Conservation (phyloP, 1,140 invertebrate species). For the Leptinotarsa undecemlineata region DNA sequence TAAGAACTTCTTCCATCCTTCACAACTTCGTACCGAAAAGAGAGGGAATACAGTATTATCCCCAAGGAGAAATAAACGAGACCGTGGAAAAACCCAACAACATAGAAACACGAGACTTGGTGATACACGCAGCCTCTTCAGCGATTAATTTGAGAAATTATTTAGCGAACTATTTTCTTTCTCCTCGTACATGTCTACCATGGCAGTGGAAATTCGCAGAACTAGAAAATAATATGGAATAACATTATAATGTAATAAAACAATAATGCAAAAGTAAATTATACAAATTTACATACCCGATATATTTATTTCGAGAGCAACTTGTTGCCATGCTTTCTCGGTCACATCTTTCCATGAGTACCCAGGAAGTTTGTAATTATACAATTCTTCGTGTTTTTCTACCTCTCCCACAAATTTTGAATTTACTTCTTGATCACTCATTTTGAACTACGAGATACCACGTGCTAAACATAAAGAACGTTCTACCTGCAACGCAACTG, state of each 20-base stretch:
- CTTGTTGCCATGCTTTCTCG: conserved; percentile 28
- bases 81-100: conserved; percentile 13
- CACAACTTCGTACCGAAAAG: conserved; percentile 36
- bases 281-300: conserved; percentile 23
- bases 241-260: conserved; percentile 9
- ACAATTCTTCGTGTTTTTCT: conserved; percentile 23
- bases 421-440: conserved; percentile 9
- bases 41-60: conserved; percentile 27
- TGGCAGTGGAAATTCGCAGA: conserved; percentile 37
- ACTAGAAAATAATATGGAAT: conserved; percentile 22
- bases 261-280: conserved; percentile 24
- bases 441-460: conserved; percentile 5
- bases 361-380: conserved; percentile 29
- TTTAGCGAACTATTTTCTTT: conserved; percentile 39
- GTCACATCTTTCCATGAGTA: conserved; percentile 31
- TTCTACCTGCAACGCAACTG: conserved; percentile 7
- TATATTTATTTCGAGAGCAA: conserved; percentile 25
- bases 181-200: conserved; percentile 33
- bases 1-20: conserved; percentile 36
- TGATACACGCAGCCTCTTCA: conserved; percentile 1
- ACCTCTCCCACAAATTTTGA: conserved; percentile 20
- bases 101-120: neutral
- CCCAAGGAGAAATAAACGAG: conserved; percentile 28
- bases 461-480: neutral
- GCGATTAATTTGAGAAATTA: conserved; percentile 38